A percentile compares a stretch with the other conserved stretches of the same genome.
Evolutionary conservation across 2,113 vertebrate genomes (phyloP).

Genomic region (Orcinus orca): DNA sequence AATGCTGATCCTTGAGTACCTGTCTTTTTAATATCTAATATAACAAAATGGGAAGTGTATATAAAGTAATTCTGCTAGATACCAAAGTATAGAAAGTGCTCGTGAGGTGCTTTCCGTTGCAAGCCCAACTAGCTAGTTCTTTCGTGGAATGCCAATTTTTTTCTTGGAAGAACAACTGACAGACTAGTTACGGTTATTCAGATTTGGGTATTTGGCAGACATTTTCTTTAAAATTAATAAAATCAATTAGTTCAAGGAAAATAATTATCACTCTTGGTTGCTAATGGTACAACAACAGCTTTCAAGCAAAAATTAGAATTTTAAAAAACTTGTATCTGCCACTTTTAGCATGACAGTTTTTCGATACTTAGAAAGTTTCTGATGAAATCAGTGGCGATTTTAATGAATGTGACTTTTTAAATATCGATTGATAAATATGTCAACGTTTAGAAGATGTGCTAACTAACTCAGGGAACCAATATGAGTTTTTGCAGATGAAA

Average conservation of each 20-base stretch:
- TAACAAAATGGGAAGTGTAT: background rate
- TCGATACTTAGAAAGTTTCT: background rate
- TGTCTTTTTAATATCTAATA: background rate
- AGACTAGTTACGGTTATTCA: background rate
- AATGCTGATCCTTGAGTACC: background rate
- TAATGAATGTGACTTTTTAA: background rate
- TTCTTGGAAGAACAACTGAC: background rate
- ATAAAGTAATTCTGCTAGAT: background rate
- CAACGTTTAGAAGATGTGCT: background rate
- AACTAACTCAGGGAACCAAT: background rate
- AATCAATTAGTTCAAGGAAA: background rate
- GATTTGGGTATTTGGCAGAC: background rate
- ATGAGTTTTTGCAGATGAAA: background rate
- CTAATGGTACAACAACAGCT: background rate
- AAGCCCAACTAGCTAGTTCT: background rate
- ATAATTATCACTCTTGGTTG: background rate
- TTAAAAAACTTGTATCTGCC: background rate
- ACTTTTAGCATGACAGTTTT: background rate
- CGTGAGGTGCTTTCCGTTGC: background rate
- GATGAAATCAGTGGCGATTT: background rate
- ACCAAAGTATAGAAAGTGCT: background rate
- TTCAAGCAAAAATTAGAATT: background rate
- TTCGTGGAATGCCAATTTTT: background rate
- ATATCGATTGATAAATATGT: background rate
- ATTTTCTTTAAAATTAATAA: constrained; percentile 18